phyloP scores from a whole-genome alignment of 2,797 vertebrate species.

The Muscicapa comitata region DNA sequence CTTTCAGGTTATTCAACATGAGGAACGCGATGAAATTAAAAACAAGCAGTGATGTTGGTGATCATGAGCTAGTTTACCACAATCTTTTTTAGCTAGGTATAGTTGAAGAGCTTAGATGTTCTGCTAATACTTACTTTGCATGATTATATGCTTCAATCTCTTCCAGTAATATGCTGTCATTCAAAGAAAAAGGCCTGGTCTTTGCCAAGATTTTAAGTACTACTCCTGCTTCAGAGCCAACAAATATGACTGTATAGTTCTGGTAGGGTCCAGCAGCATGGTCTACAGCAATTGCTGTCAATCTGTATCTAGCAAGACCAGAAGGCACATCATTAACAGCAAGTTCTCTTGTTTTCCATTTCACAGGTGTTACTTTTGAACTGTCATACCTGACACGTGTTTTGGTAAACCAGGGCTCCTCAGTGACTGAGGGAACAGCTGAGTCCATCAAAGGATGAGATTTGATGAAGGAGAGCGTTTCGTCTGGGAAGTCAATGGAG shows the following conservation, averaged over 20 bases:
- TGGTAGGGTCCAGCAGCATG: slow-evolving; percentile 89
- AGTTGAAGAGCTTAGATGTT: not conserved
- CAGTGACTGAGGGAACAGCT: slow-evolving; percentile 89
- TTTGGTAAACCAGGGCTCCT: slow-evolving; percentile 98
- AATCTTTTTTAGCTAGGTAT: not conserved
- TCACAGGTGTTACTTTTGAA: not conserved
- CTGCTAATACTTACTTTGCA: slow-evolving; percentile 85
- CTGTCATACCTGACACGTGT: slow-evolving; percentile 90
- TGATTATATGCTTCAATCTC: slow-evolving; percentile 96
- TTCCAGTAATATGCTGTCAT: slow-evolving; percentile 93
- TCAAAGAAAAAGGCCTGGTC: slow-evolving; percentile 85
- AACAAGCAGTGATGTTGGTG: not conserved
- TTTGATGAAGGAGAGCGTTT: slow-evolving; percentile 96
- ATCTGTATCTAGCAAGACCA: slow-evolving; percentile 82
- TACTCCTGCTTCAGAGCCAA: slow-evolving; percentile 93
- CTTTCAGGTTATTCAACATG: slow-evolving; percentile 42
- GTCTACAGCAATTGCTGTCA: slow-evolving; percentile 92
- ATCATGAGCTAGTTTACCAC: not conserved
- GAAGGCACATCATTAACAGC: not conserved
- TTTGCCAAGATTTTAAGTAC: slow-evolving; percentile 96
- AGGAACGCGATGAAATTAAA: not conserved
- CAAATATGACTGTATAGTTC: slow-evolving; percentile 95
- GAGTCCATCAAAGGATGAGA: slow-evolving; percentile 97
- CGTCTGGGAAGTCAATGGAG: slow-evolving; percentile 95
- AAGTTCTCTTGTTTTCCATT: not conserved